phyloP scores from a whole-genome alignment of 2,888 invertebrate genomes.

The Hoplodrina ambigua region DNA sequence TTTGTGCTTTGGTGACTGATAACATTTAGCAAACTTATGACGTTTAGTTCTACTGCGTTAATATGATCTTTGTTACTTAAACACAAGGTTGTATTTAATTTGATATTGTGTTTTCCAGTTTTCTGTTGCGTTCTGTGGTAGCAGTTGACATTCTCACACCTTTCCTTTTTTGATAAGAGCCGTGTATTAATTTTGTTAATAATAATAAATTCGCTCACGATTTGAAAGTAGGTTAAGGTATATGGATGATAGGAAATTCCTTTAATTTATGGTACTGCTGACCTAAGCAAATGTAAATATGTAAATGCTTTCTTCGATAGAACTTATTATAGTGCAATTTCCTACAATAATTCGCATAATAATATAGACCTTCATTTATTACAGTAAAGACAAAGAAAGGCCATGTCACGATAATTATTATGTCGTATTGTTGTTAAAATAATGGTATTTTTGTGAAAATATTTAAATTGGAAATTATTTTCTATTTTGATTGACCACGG shows the following conservation, averaged over 20 bases:
- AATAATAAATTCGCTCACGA: slow-evolving; percentile 48
- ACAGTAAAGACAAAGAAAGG: no score
- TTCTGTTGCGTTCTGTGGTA: slow-evolving; percentile 22
- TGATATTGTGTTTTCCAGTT: not conserved
- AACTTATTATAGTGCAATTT: no score
- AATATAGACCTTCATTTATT: no score
- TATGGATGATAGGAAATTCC: slow-evolving; percentile 17
- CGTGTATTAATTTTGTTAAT: slow-evolving; percentile 58
- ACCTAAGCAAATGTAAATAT: not conserved
- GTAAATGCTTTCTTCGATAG: no score
- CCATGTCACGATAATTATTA: no score
- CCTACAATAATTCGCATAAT: no score
- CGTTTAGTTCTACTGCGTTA: slow-evolving; percentile 7
- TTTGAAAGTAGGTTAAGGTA: slow-evolving; percentile 47
- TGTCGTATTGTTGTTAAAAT: no score
- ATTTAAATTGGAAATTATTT: no score
- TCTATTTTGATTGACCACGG: no score
- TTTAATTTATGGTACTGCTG: slow-evolving; percentile 18
- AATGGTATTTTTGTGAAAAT: no score
- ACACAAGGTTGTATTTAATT: slow-evolving; percentile 9
- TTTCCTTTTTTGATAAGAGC: slow-evolving; percentile 65
- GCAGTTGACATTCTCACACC: slow-evolving; percentile 66
- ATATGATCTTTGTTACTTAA: slow-evolving; percentile 9
- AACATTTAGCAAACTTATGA: slow-evolving; percentile 50
- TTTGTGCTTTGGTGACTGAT: slow-evolving; percentile 53